Conservation (phyloP, 1,140 invertebrate species). For the Bombus turneri region DNA sequence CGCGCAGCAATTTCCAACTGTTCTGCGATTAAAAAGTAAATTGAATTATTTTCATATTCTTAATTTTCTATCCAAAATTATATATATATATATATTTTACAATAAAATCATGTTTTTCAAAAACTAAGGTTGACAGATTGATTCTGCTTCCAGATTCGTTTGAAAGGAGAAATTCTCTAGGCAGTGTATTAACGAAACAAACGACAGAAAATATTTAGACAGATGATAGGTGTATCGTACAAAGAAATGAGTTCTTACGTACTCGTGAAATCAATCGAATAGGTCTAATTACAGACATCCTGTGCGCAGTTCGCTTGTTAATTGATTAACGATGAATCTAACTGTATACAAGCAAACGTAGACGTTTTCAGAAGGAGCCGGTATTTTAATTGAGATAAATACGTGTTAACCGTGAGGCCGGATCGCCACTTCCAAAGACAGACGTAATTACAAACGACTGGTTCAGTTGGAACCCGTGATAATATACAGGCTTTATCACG, state of each 20-base stretch:
- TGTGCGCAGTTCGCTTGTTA: neutral
- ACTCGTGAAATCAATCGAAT: constrained; percentile 28
- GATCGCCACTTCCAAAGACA: constrained; percentile 7
- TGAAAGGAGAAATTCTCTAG: neutral
- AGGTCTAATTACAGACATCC: constrained; percentile 30
- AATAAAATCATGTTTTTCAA: neutral
- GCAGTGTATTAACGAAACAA: neutral
- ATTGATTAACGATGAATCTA: constrained; percentile 41
- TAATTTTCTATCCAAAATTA: neutral
- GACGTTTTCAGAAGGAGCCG: constrained; percentile 33
- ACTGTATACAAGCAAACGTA: constrained; percentile 13
- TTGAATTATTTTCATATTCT: neutral
- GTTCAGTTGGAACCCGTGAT: constrained; percentile 4
- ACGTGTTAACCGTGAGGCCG: constrained; percentile 31
- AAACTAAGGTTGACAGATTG: neutral
- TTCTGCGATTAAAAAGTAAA: neutral
- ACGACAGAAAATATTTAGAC: neutral
- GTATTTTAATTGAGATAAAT: constrained; percentile 58
- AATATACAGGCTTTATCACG: constrained; percentile 40
- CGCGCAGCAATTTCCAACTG: too few species aligned
- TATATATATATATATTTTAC: neutral
- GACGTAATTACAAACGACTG: constrained; percentile 47
- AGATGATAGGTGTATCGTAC: neutral
- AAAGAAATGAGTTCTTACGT: neutral
- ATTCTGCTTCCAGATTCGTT: neutral